These are phyloP conservation scores for Riparia riparia DNA, from an alignment of 2,113 vertebrate species.

Conservation along the genomic window DNA sequence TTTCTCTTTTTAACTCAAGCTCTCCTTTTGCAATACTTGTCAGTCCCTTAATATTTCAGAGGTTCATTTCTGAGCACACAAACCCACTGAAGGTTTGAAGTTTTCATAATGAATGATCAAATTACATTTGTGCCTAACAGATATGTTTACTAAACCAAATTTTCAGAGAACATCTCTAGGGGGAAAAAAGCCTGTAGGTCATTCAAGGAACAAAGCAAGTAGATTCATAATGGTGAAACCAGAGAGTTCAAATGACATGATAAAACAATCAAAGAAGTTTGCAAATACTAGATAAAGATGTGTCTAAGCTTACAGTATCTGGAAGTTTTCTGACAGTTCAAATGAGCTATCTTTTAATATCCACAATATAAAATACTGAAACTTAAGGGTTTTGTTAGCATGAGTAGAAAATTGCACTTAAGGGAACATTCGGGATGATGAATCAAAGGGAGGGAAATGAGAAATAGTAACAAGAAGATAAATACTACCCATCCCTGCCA, in stretches of 20 bases:
- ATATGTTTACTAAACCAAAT: background rate
- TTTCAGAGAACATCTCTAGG: background rate
- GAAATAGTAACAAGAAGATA: background rate
- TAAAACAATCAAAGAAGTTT: background rate
- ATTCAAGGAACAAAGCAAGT: background rate
- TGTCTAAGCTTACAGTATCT: background rate
- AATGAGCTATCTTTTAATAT: background rate
- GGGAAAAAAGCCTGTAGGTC: accelerated
- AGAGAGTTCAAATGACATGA: background rate
- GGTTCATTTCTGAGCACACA: background rate
- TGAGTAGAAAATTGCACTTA: background rate
- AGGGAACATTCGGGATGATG: background rate
- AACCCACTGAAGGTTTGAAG: background rate
- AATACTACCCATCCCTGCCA: background rate
- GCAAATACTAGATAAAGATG: background rate
- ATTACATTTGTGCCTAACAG: background rate
- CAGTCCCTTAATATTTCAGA: background rate
- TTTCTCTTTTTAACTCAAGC: background rate
- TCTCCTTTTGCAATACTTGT: background rate
- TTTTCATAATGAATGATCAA: background rate
- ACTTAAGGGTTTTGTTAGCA: background rate
- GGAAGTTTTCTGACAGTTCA: background rate
- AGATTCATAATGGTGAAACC: background rate
- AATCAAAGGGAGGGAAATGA: background rate
- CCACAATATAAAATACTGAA: background rate